phyloP scores from a whole-genome alignment of 2,113 vertebrate species.

The Montifringilla adamsi region DNA sequence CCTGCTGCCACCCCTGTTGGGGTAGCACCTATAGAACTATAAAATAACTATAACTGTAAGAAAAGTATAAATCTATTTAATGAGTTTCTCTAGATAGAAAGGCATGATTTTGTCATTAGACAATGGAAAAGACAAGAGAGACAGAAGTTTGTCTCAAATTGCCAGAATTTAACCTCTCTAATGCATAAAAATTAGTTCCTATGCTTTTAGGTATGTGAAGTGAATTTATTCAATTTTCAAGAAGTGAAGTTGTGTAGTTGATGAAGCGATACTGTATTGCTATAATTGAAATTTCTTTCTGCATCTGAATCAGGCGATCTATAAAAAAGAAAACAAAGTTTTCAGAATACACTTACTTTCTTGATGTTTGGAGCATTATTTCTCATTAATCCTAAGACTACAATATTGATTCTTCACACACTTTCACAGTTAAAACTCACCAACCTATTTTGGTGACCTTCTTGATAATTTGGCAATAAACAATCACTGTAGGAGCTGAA shows the following conservation, averaged over 20 bases:
- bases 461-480: neutral
- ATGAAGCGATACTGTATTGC: neutral
- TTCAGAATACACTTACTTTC: neutral
- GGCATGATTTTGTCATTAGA: neutral
- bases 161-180: neutral
- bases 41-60: neutral
- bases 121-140: neutral
- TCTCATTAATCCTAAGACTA: neutral
- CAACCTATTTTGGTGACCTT: neutral
- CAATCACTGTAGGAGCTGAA: neutral
- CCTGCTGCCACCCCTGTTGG: neutral
- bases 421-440: neutral
- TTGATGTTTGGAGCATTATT: neutral
- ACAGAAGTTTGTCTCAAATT: neutral
- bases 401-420: neutral
- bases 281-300: neutral
- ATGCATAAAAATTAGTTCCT: neutral
- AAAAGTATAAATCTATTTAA: neutral
- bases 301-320: neutral
- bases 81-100: neutral
- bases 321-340: neutral
- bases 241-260: neutral
- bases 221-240: neutral
- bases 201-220: neutral
- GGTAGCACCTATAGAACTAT: neutral